Percentiles rank a stretch among this genome's conserved stretches.
Evolutionary conservation across 2,888 invertebrate genomes (phyloP).

Genomic region (Andrena marginata): DNA sequence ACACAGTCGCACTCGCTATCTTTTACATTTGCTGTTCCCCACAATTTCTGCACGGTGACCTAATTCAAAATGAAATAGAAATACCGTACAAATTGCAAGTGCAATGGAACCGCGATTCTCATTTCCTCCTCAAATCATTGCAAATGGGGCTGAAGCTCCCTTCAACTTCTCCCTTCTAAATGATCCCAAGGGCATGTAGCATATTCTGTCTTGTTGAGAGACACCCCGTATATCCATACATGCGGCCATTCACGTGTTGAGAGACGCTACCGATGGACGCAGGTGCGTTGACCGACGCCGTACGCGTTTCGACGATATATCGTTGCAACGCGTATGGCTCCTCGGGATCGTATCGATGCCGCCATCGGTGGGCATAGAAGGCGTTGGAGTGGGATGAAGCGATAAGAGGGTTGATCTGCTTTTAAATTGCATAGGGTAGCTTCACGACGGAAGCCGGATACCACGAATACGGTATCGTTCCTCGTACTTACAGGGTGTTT

Average conservation of each 20-base stretch:
- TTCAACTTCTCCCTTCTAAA: background rate
- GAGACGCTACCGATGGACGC: constrained; percentile 23
- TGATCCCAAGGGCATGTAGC: background rate
- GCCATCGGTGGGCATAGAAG: constrained; percentile 6
- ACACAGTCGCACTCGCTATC: too few relatives aligned
- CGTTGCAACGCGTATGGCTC: background rate
- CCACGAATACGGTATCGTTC: too few relatives aligned
- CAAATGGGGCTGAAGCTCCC: too few relatives aligned
- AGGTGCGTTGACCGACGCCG: constrained; percentile 26
- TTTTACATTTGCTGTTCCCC: too few relatives aligned
- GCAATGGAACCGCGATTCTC: too few relatives aligned
- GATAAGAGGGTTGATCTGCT: background rate
- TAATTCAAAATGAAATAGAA: too few relatives aligned
- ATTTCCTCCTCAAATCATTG: too few relatives aligned
- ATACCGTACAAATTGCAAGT: too few relatives aligned
- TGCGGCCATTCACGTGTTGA: constrained; percentile 10
- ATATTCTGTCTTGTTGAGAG: background rate
- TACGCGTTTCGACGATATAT: constrained; percentile 2
- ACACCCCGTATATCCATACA: constrained; percentile 13
- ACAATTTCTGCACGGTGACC: too few relatives aligned
- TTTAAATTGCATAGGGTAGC: background rate
- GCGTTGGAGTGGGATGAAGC: background rate
- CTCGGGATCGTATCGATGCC: constrained; percentile 11
- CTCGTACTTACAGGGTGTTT: too few relatives aligned
- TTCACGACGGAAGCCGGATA: background rate